These are phyloP conservation scores for Cephus spinipes DNA, from an alignment of 2,888 invertebrate genomes.

Conservation along the genomic window DNA sequence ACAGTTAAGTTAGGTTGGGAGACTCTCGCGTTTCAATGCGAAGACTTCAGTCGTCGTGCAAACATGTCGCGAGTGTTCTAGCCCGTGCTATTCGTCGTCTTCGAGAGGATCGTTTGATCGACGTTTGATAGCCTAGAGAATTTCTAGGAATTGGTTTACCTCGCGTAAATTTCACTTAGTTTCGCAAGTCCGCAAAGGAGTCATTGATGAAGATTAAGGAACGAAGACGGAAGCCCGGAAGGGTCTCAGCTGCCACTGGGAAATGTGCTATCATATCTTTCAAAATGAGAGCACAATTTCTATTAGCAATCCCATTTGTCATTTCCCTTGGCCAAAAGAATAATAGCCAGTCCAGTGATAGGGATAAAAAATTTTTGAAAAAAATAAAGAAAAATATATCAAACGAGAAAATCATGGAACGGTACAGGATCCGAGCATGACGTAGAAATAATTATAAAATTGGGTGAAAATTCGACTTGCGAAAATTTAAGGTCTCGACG, in stretches of 20 bases:
- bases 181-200: background rate
- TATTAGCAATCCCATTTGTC: too few relatives aligned
- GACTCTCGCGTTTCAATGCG: constrained; percentile 52
- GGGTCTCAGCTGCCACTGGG: too few relatives aligned
- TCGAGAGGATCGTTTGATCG: background rate
- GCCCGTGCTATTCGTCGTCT: background rate
- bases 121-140: background rate
- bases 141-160: background rate
- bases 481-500: background rate
- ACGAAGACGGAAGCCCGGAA: background rate
- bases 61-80: background rate
- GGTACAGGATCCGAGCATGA: background rate
- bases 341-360: too few relatives aligned
- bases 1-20: constrained; percentile 53
- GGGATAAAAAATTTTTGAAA: background rate
- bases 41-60: constrained; percentile 37
- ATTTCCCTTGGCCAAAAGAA: too few relatives aligned
- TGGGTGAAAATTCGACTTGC: background rate
- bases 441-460: background rate
- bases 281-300: too few relatives aligned
- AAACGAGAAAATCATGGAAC: background rate
- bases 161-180: background rate
- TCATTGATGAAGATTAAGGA: background rate
- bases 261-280: too few relatives aligned
- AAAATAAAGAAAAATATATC: background rate